Conservation (phyloP, 2,797 vertebrate genomes). For the Columba guinea region DNA sequence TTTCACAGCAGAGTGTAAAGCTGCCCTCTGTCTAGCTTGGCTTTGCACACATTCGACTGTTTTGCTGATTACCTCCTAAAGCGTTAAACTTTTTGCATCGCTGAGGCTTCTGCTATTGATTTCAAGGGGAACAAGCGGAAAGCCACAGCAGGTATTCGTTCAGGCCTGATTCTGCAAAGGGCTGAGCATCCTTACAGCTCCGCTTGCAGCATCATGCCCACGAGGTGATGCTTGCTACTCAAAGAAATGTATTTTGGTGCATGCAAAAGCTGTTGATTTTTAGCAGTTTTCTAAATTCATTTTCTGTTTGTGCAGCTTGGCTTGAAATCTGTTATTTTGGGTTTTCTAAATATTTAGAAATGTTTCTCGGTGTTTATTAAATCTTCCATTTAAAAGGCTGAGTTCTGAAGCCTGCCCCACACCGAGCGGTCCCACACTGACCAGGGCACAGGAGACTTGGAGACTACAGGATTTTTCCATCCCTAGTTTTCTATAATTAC, state of each 20-base stretch:
- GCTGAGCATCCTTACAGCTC: slow-evolving; percentile 11
- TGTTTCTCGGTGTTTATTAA: slow-evolving; percentile 59
- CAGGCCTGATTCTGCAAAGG: not conserved
- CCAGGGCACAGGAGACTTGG: not conserved
- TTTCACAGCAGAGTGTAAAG: slow-evolving; percentile 9
- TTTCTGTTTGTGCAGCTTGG: slow-evolving; percentile 38
- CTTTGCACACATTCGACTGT: slow-evolving; percentile 10
- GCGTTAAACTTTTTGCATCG: slow-evolving; percentile 35
- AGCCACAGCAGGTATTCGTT: not conserved
- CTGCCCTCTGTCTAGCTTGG: not conserved
- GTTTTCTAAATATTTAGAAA: slow-evolving; percentile 63
- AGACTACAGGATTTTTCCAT: slow-evolving; percentile 15
- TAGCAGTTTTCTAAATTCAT: slow-evolving; percentile 24
- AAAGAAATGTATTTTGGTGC: not conserved
- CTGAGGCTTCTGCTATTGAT: slow-evolving; percentile 35
- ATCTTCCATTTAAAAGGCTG: slow-evolving; percentile 19
- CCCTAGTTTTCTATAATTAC: slow-evolving; percentile 20
- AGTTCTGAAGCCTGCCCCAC: slow-evolving; percentile 14
- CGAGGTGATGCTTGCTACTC: not conserved
- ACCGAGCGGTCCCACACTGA: not conserved
- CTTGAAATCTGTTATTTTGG: slow-evolving; percentile 35
- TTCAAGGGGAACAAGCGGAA: not conserved
- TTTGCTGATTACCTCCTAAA: not conserved
- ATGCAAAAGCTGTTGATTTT: slow-evolving; percentile 6
- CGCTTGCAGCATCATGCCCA: not conserved